Base-by-base conservation (phyloP, 2,113 vertebrate genomes). In the Cololabis saira region DNA sequence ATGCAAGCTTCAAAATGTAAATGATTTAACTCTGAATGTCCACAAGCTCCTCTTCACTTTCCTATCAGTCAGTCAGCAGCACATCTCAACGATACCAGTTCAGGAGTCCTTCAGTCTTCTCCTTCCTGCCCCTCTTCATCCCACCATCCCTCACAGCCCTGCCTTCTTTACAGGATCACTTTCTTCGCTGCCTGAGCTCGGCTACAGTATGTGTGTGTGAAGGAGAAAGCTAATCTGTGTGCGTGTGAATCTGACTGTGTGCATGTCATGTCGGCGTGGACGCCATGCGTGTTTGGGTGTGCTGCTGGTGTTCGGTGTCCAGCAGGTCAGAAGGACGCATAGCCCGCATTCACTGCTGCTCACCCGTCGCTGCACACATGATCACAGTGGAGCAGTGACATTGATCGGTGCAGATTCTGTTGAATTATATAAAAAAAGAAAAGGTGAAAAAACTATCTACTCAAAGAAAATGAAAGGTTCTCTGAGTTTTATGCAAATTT, bases 221-320 rank as follows among this genome's bases (percentile, higher is more conserved):
- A 17, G 15, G 22, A 9, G 57, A 30, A 44, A 45, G n/a, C 21
- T 2, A 16, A 58, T 60, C 11, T 45, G 45, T 6, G 47, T 3
- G 47, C 45, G 60, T 63, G 56, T 61, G 41, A 42, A 51, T 54
- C 17, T 53, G 44, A 22, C 44, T 43, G 61, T 45, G 49, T 9
- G 14, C 64, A 49, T 30, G n/a, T 55, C 18, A 61, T 80, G 79
- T 84, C 78, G 30, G 76, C 21, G 7, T 81, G 80, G 42, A 78
- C 87, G 78, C 43, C 82, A 56, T 81, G 73, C 85, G 82, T 74
- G 71, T 75, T 61, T 55, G 49, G 65, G 61, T 44, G 79, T 58
- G 74, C 57, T 57, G 71, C 51, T 54, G 71, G 72, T 87, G 56
- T 89, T 81, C 49, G 77, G 66, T 90, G 37, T 86, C 88, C 21